Conservation (phyloP, 2,113 vertebrate genomes). For the Cochlearius cochlearius region DNA sequence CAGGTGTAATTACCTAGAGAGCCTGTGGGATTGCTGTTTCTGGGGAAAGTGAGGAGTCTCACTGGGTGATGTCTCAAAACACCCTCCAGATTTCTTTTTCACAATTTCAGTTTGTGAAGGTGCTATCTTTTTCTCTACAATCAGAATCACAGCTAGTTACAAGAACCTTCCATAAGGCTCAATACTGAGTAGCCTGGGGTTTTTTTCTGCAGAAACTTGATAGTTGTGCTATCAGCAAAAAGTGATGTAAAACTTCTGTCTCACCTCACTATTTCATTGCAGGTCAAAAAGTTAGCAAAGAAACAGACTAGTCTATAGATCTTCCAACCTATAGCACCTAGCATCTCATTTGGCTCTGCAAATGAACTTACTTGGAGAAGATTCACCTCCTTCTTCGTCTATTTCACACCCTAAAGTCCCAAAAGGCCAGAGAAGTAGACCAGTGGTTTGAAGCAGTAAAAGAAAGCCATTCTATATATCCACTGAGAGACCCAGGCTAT, state of each 20-base stretch:
- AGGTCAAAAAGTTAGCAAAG: neutral
- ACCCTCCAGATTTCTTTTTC: neutral
- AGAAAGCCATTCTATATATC: neutral
- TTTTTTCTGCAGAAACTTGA: neutral
- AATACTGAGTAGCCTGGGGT: fast-evolving
- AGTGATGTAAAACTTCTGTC: neutral
- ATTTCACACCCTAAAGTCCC: neutral
- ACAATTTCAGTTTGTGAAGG: neutral
- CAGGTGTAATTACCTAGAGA: neutral
- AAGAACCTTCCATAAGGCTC: neutral
- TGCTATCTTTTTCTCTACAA: neutral
- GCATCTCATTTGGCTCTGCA: neutral
- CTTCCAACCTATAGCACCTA: neutral
- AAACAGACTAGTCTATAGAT: neutral
- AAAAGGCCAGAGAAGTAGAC: neutral
- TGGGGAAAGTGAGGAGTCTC: neutral
- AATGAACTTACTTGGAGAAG: neutral
- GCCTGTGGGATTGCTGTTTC: neutral
- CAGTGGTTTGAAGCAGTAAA: neutral
- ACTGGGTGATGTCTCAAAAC: neutral
- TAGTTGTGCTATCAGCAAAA: neutral
- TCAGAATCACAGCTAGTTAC: neutral
- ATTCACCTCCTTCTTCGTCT: neutral
- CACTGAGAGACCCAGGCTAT: neutral
- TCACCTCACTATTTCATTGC: neutral